These are phyloP conservation scores for Gallirallus australis DNA, from an alignment of 2,797 vertebrate genomes.

Conservation along the genomic window DNA sequence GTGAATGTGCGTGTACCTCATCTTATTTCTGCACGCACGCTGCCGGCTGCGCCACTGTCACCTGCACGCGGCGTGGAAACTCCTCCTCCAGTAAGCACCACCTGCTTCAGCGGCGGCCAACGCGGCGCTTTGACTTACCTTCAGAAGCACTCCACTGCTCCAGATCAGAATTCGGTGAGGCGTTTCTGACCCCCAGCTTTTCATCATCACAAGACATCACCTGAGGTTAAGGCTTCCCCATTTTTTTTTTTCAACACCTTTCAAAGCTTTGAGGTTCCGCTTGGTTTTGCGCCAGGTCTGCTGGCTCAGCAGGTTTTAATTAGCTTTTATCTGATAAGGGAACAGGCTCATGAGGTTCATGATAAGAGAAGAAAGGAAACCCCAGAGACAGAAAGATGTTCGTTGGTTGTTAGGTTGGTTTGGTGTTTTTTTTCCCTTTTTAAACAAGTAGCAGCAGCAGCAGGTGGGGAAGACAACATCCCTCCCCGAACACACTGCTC, in stretches of 20 bases:
- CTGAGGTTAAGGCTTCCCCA: not conserved
- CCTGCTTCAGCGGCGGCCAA: not conserved
- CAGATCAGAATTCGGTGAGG: not conserved
- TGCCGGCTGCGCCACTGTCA: not conserved
- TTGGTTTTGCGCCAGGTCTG: not conserved
- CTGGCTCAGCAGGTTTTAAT: not conserved
- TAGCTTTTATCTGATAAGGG: not conserved
- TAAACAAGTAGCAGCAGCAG: not conserved
- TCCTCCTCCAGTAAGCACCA: constrained; percentile 15
- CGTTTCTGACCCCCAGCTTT: constrained; percentile 1
- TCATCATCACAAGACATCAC: not conserved
- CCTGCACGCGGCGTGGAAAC: not conserved
- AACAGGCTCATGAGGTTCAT: not conserved
- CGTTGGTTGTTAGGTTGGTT: not conserved
- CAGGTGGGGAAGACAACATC: not conserved
- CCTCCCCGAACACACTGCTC: not conserved
- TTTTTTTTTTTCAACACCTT: not conserved
- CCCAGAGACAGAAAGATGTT: not conserved
- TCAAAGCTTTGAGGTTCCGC: not conserved
- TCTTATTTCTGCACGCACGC: not conserved
- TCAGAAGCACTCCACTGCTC: not conserved
- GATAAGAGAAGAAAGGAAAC: not conserved
- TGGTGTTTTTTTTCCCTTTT: not conserved
- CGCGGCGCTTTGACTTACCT: not conserved
- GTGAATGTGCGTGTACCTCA: not conserved